phyloP scores from a whole-genome alignment of 1,140 invertebrate genomes.

The Brachionus sp. region DNA sequence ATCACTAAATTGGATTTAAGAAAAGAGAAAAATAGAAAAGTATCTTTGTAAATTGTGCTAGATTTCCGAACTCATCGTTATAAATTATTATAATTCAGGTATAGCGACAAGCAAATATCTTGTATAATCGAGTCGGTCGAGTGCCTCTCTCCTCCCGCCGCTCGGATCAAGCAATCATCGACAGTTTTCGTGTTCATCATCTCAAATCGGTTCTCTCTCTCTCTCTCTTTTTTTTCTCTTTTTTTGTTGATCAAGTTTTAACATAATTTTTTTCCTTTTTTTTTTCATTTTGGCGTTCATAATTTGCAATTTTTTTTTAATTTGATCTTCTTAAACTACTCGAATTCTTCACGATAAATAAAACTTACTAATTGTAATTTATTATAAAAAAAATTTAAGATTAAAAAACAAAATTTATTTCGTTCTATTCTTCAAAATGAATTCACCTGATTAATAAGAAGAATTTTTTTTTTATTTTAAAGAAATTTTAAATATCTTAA shows the following conservation, averaged over 20 bases:
- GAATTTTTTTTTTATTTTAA: neutral
- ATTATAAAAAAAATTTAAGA: slow-evolving; percentile 10
- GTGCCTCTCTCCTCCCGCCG: neutral
- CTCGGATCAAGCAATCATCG: neutral
- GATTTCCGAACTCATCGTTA: neutral
- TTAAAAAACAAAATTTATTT: slow-evolving; percentile 3
- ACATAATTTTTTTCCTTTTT: slow-evolving; percentile 40
- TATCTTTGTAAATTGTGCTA: neutral
- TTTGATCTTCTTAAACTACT: slow-evolving; percentile 36
- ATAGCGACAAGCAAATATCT: neutral
- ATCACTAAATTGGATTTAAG: neutral
- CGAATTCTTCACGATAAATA: neutral
- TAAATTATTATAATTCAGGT: slow-evolving; percentile 34
- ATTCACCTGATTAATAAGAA: slow-evolving; percentile 28
- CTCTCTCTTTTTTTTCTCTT: neutral
- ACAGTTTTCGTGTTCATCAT: slow-evolving; percentile 32
- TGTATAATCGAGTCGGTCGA: neutral
- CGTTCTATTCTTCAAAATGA: neutral
- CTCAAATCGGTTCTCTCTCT: slow-evolving; percentile 20
- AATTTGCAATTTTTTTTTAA: slow-evolving; percentile 28
- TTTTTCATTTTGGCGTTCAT: slow-evolving; percentile 28
- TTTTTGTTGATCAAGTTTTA: slow-evolving; percentile 29
- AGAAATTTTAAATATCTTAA: neutral
- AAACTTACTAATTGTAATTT: slow-evolving; percentile 42
- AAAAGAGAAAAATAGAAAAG: slow-evolving; percentile 1